A percentile compares a stretch with the other conserved stretches of the same genome.
Evolutionary conservation across 2,888 invertebrate species (phyloP).

Genomic region (Cylloceria caligata): DNA sequence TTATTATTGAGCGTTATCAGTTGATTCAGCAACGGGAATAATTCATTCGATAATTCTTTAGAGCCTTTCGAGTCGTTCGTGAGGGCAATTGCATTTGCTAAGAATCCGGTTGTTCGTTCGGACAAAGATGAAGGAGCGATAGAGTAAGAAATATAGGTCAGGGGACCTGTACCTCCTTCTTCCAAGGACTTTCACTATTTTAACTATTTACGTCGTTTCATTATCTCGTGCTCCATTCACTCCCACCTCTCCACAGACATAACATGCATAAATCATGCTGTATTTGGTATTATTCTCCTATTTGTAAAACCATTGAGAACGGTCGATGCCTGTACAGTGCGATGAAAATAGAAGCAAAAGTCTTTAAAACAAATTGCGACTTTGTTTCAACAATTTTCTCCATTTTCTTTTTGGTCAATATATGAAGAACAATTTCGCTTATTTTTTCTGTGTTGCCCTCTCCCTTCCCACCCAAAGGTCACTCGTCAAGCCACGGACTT

Average conservation of each 20-base stretch:
- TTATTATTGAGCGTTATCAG: slow-evolving; percentile 13
- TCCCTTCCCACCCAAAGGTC: too few relatives aligned
- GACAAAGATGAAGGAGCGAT: not conserved
- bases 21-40: not conserved
- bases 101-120: slow-evolving; percentile 1
- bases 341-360: not conserved
- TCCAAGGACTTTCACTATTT: slow-evolving; percentile 61
- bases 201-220: slow-evolving; percentile 51
- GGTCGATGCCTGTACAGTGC: not conserved
- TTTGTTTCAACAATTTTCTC: not conserved
- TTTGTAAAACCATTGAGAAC: not conserved
- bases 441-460: too few relatives aligned
- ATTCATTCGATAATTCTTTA: slow-evolving; percentile 2
- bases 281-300: not conserved
- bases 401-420: too few relatives aligned
- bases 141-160: slow-evolving; percentile 63
- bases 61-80: not conserved
- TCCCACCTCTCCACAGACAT: not conserved
- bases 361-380: not conserved
- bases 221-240: slow-evolving; percentile 21
- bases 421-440: too few relatives aligned
- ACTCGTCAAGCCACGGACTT: too few relatives aligned
- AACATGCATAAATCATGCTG: not conserved
- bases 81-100: not conserved
- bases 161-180: slow-evolving; percentile 49